These are phyloP conservation scores for Papilio xuthus DNA, from an alignment of 1,140 invertebrate genomes.

Conservation along the genomic window DNA sequence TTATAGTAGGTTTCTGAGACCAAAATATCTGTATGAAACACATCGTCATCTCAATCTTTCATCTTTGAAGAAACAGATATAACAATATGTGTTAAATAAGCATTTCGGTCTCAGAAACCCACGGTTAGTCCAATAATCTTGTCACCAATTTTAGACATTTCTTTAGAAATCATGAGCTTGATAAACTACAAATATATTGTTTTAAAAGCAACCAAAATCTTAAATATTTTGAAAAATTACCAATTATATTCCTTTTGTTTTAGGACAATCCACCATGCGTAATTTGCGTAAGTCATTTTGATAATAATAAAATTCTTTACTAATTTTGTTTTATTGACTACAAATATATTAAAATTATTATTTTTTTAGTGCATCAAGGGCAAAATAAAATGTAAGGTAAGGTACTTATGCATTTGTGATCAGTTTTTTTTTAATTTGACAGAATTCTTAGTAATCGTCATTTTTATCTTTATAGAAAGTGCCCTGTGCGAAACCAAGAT, in stretches of 20 bases:
- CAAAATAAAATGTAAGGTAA: constrained; percentile 13
- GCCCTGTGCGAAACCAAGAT: constrained; percentile 9
- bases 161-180: background rate
- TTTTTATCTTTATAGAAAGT: background rate
- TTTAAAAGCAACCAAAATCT: too few relatives aligned
- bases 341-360: background rate
- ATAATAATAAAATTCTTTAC: background rate
- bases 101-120: too few relatives aligned
- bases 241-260: background rate
- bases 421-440: background rate
- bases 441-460: background rate
- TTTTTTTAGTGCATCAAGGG: constrained; percentile 2
- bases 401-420: background rate
- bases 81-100: too few relatives aligned
- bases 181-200: background rate
- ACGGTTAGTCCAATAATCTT: too few relatives aligned
- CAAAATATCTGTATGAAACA: too few relatives aligned
- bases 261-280: constrained; percentile 12
- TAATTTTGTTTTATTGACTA: background rate
- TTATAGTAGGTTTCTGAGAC: too few relatives aligned
- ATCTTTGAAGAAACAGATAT: too few relatives aligned
- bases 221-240: background rate
- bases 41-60: too few relatives aligned
- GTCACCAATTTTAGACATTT: too few relatives aligned
- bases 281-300: constrained; percentile 19